Base-by-base conservation (phyloP, 1,140 invertebrate species). In the Drosophila saltans region DNA sequence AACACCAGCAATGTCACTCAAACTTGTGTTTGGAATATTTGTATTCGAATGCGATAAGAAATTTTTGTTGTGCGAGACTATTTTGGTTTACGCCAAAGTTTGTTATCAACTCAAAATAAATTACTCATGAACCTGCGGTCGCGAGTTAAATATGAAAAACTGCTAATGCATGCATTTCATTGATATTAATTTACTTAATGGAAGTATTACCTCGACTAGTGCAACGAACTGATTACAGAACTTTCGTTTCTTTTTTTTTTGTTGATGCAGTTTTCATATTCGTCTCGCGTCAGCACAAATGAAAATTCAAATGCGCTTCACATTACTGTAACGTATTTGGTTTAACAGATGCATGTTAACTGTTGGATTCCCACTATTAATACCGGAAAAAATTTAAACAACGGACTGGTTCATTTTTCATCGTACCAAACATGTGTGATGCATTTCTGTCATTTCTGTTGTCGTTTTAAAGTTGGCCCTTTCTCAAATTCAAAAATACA, bases 21-120 rank as follows among this genome's bases (percentile, higher is more conserved):
- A 39, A 52, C 21, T 52, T 8, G 8, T 52, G 45, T 26, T 8
- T 52, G 8, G 8, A 52, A 52, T 52, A 26, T 21, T 52, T 52
- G 9, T 52, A 26, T 52, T 52, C 45, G 9, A 52, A 52, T 24
- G 45, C 45, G 45, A 52, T 52, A 52, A 52, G 45, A 52, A 26
- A 52, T 26, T 3, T 26, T 26, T 52, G 0, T 52, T 7, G 2
- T 2, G 28, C 28, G 10, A 57, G 28, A 1, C n/a, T 57, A 33
- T 1, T 16, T 28, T 4, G 28, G 11, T 33, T 33, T 16, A 26
- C 45, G 21, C 21, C 45, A 26, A 2, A 10, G 41, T 30, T 39
- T 28, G 40, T 60, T 43, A 60, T 30, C 61, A 58, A 33, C 36
- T 55, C 7, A 24, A 11, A n/a, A 73, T 62, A 11, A 52, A 10